Base-by-base conservation (phyloP, 2,888 invertebrate species). In the Dichetophora obliterata region DNA sequence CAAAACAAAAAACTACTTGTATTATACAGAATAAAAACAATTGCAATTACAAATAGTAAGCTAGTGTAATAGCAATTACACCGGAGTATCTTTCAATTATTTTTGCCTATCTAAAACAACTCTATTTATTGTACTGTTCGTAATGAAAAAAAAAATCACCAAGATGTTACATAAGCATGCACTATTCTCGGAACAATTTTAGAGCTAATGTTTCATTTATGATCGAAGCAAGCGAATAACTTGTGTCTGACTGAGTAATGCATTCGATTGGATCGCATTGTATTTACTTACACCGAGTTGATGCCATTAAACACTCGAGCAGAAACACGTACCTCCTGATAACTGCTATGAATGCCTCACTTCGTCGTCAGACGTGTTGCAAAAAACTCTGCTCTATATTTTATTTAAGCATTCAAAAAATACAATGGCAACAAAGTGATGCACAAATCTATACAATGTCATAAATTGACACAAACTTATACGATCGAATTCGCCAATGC, bases 271-370 rank as follows among this genome's bases (percentile, higher is more conserved):
- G 48, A 72, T 73, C 63, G 65, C 19, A 63, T 50, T 63, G 11
- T 59, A 24, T 34, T 27, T 63, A 22, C 19, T 73, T 50, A 27
- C 48, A 19, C 50, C 50, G 63, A 48, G 59, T 63, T 48, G 73
- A 61, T 63, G 61, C 72, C 52, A 31, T 63, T 63, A 48, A 63
- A 50, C 52, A 63, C 73, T 73, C 61, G 72, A 65, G n/a, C 34
- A 52, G 34, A 9, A 37, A 63, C 73, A 73, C 73, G 73, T 73
- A 63, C 73, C 14, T 27, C 5, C 34, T 63, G 73, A 73, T 73
- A 73, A 63, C 8, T 48, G 48, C 66, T 11, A 43, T 43, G 43
- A 43, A 27, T 54, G 63, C 43, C n/a, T 43, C 1, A 11, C 59
- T 69, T 19, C 14, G 5, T 14, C 52, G 27, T 11, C n/a, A 22